A percentile compares a stretch with the other conserved stretches of the same genome.
Evolutionary conservation across 23 tunicate genomes (phyloP).

Genomic region (Diplosoma virens): DNA sequence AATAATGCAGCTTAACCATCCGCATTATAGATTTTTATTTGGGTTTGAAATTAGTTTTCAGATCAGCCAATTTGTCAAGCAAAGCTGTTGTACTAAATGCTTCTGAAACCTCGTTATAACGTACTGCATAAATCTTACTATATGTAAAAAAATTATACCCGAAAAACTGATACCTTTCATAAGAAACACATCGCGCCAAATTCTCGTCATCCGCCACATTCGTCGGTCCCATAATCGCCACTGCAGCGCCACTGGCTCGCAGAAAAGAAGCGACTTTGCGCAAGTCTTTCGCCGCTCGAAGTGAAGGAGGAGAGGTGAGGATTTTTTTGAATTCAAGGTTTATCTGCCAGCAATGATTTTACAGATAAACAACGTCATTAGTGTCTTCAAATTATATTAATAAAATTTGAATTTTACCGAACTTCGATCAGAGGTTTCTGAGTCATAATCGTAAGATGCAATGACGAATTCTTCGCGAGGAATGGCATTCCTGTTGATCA

Average conservation of each 20-base stretch:
- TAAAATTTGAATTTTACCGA: too few species aligned
- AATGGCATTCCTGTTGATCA: too few species aligned
- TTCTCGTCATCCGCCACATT: slow-evolving; percentile 19
- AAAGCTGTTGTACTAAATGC: neutral
- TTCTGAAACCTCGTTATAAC: too few species aligned
- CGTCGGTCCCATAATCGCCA: slow-evolving; percentile 41
- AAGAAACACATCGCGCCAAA: slow-evolving; percentile 35
- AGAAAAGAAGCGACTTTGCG: slow-evolving; percentile 34
- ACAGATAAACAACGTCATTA: too few species aligned
- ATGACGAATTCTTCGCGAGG: too few species aligned
- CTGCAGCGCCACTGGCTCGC: slow-evolving; percentile 34
- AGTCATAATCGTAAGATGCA: too few species aligned
- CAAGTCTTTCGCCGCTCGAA: slow-evolving; percentile 30
- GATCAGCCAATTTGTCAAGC: neutral
- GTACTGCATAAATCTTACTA: too few species aligned
- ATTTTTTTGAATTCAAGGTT: slow-evolving; percentile 43
- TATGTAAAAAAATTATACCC: too few species aligned
- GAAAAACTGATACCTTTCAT: slow-evolving; percentile 72
- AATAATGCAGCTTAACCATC: neutral
- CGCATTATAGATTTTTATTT: neutral
- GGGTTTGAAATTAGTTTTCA: neutral
- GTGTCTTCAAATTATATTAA: too few species aligned
- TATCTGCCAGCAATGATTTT: slow-evolving; percentile 14
- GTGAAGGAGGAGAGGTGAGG: slow-evolving; percentile 46
- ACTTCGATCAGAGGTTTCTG: too few species aligned